Evolutionary conservation across 2,113 vertebrate species (phyloP).

Genomic region (Pachypanchax playfairii): DNA sequence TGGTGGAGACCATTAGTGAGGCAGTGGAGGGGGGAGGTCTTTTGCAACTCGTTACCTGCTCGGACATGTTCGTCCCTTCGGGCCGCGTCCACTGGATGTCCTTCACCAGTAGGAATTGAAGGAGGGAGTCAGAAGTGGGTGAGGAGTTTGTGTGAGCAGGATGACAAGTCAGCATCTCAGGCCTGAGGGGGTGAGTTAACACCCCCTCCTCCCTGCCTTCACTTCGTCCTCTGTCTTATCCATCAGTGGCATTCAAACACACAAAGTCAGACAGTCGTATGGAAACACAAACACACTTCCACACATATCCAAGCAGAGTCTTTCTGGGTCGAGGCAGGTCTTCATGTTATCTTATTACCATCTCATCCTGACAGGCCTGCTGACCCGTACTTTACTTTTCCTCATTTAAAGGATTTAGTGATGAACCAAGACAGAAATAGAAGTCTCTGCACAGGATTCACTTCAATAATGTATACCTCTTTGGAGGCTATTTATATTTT

Average conservation of each 20-base stretch:
- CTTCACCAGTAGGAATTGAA: constrained; percentile 49
- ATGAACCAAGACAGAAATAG: constrained; percentile 52
- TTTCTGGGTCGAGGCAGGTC: constrained; percentile 11
- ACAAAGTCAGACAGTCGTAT: constrained; percentile 8
- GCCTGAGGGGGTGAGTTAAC: constrained; percentile 45
- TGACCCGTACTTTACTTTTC: constrained; percentile 35
- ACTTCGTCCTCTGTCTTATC: constrained; percentile 36
- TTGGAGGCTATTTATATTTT: constrained; percentile 65
- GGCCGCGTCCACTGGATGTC: constrained; percentile 42
- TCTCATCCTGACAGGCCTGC: constrained; percentile 41
- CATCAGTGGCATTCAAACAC: constrained; percentile 46
- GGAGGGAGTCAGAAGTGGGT: background rate
- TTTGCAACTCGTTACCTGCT: constrained; percentile 28
- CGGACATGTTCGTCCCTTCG: constrained; percentile 40
- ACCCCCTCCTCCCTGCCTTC: constrained; percentile 3
- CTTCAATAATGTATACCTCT: constrained; percentile 68
- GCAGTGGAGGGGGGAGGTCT: constrained; percentile 23
- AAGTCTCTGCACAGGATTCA: constrained; percentile 49
- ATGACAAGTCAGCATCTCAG: constrained; percentile 50
- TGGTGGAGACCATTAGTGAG: background rate
- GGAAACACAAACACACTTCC: constrained; percentile 1
- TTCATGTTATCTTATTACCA: constrained; percentile 38
- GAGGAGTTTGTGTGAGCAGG: constrained; percentile 48
- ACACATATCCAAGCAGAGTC: background rate
- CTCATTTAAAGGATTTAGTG: constrained; percentile 53